These are phyloP conservation scores for Donacobius atricapilla DNA, from an alignment of 2,113 vertebrate genomes.

Conservation along the genomic window DNA sequence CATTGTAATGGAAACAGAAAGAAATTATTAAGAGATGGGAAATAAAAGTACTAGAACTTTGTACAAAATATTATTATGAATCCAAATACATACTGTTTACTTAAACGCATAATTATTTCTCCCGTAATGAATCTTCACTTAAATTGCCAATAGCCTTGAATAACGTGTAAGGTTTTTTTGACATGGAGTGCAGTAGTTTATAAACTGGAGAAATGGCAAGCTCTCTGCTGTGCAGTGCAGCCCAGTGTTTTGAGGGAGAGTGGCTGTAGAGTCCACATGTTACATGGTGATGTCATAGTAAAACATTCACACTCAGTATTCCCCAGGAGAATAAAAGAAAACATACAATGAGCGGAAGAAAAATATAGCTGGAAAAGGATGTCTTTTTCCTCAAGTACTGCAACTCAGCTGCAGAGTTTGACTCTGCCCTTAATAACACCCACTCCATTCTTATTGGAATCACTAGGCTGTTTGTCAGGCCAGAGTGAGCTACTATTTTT, in stretches of 20 bases:
- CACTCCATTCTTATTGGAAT: not conserved
- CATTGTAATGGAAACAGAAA: not conserved
- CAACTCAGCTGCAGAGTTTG: not conserved
- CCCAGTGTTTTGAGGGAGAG: not conserved
- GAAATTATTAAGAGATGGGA: not conserved
- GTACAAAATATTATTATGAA: not conserved
- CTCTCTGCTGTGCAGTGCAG: not conserved
- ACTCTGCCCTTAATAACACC: not conserved
- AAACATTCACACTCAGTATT: not conserved
- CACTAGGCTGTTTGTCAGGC: not conserved
- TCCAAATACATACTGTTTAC: not conserved
- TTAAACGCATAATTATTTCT: not conserved
- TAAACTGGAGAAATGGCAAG: not conserved
- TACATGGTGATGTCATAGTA: not conserved
- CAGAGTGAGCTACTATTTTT: not conserved
- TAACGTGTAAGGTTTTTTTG: not conserved
- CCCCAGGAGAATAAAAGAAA: constrained; percentile 23
- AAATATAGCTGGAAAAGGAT: not conserved
- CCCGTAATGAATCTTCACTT: not conserved
- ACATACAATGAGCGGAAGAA: not conserved
- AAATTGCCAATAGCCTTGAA: not conserved
- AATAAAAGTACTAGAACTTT: not conserved
- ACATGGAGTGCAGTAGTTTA: not conserved
- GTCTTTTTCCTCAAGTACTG: not conserved
- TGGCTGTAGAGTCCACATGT: not conserved